Evolutionary conservation across 1,140 invertebrate species (phyloP).

Genomic region (Drosophila repleta): DNA sequence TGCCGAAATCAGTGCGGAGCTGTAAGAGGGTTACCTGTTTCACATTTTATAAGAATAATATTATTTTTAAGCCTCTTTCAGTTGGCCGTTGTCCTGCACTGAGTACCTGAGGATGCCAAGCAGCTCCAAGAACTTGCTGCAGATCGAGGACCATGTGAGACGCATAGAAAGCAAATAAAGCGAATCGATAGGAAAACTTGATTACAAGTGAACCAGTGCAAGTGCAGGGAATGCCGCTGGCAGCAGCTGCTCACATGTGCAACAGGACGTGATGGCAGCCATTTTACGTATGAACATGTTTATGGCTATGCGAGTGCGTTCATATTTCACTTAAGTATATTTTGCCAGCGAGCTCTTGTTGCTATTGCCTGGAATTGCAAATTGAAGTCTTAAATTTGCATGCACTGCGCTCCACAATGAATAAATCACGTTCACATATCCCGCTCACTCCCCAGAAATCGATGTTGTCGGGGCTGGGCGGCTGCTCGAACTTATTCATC

Average conservation of each 20-base stretch:
- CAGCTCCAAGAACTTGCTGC: not conserved
- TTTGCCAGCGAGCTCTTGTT: slow-evolving; percentile 13
- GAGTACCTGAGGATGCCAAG: not conserved
- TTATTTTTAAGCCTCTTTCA: not conserved
- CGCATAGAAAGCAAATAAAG: slow-evolving; percentile 28
- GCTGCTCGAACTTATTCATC: slow-evolving; percentile 25
- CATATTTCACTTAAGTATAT: slow-evolving; percentile 9
- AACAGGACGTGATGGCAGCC: slow-evolving; percentile 24
- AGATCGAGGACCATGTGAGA: slow-evolving; percentile 1
- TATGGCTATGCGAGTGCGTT: not conserved
- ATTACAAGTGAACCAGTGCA: slow-evolving; percentile 21
- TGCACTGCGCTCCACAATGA: slow-evolving; percentile 64
- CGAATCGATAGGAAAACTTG: slow-evolving; percentile 35
- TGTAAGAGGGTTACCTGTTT: no score
- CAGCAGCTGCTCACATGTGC: slow-evolving; percentile 7
- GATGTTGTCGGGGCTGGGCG: slow-evolving; percentile 40
- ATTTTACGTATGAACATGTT: slow-evolving; percentile 16
- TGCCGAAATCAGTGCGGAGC: no score
- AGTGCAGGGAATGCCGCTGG: not conserved
- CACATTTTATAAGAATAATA: no score
- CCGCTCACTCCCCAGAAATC: slow-evolving; percentile 59
- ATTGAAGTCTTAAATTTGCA: slow-evolving; percentile 60
- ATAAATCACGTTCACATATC: slow-evolving; percentile 68
- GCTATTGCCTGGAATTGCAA: slow-evolving; percentile 13
- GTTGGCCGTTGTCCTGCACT: not conserved